A percentile compares a stretch with the other conserved stretches of the same genome.
These are phyloP conservation scores for Corapipo altera DNA, from an alignment of 2,113 vertebrate genomes.

Conservation along the genomic window DNA sequence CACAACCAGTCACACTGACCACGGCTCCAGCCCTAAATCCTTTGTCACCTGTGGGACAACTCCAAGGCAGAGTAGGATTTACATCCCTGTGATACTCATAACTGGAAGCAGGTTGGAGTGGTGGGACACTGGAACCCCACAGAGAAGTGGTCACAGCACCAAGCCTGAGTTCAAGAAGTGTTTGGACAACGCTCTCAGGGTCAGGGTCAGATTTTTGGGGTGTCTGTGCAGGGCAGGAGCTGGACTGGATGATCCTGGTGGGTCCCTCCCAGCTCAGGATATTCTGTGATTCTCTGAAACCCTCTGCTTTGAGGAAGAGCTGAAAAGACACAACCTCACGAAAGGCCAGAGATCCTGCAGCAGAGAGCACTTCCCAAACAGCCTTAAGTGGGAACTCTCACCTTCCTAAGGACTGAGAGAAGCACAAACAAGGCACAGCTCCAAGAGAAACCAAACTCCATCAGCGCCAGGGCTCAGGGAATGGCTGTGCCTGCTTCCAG, in stretches of 20 bases:
- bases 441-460: not conserved
- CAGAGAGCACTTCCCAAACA: not conserved
- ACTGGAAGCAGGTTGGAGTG: not conserved
- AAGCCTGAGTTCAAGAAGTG: not conserved
- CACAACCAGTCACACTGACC: not conserved
- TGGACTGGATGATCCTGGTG: not conserved
- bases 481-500: not conserved
- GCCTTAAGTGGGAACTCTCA: not conserved
- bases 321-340: not conserved
- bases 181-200: not conserved
- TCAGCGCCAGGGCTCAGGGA: not conserved
- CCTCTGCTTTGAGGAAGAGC: not conserved
- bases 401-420: accelerated
- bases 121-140: not conserved
- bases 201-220: not conserved
- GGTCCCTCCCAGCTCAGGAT: not conserved
- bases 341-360: not conserved
- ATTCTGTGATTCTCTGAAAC: not conserved
- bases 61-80: not conserved
- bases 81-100: accelerated
- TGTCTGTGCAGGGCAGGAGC: not conserved
- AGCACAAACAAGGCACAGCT: not conserved
- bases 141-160: not conserved
- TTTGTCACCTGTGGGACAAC: not conserved
- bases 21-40: not conserved